A percentile compares a stretch with the other conserved stretches of the same genome.
Evolutionary conservation across 2,113 vertebrate genomes (phyloP).

Genomic region (Eretmochelys imbricata): DNA sequence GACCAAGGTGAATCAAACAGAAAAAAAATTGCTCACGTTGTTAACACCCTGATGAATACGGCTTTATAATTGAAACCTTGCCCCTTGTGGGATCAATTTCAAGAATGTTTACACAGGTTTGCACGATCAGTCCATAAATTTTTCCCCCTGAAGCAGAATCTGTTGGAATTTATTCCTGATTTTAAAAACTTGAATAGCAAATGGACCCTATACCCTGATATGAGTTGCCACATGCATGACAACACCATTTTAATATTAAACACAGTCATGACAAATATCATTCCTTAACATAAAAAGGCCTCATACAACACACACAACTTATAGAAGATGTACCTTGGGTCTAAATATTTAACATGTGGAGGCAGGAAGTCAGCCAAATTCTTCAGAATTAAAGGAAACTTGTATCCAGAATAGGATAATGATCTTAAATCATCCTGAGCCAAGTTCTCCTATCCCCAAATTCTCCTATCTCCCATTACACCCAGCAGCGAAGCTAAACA

Average conservation of each 20-base stretch:
- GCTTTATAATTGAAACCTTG: conserved; percentile 43
- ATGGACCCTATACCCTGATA: neutral
- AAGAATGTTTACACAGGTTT: conserved; percentile 68
- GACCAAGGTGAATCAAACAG: conserved; percentile 25
- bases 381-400: neutral
- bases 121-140: conserved; percentile 26
- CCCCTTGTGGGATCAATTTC: conserved; percentile 51
- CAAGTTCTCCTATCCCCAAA: neutral
- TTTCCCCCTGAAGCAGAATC: conserved; percentile 34
- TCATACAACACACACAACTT: neutral
- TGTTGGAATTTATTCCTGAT: conserved; percentile 35
- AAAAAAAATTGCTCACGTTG: conserved; percentile 48
- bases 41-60: conserved; percentile 58
- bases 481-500: neutral
- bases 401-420: neutral
- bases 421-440: neutral
- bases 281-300: neutral
- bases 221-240: neutral
- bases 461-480: neutral
- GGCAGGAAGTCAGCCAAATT: neutral
- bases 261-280: neutral
- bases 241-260: neutral
- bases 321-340: neutral
- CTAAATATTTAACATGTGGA: neutral
- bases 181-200: neutral